Percentiles rank a stretch among this genome's conserved stretches.
Conservation (phyloP, 2,797 vertebrate species). For the Phyllotis vaccarum region DNA sequence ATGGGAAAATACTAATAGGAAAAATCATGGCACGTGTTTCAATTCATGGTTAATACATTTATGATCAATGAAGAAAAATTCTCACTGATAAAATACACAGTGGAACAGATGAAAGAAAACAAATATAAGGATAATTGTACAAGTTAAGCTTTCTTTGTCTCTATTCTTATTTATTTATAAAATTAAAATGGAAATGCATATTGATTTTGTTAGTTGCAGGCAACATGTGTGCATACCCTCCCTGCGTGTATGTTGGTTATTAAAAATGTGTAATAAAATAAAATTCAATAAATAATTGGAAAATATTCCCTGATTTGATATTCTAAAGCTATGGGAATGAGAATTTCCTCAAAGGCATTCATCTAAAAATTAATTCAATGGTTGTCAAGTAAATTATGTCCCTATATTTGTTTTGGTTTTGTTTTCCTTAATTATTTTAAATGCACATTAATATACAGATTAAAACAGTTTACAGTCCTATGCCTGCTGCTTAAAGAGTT, state of each 20-base stretch:
- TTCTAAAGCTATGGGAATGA: slow-evolving; percentile 52
- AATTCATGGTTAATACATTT: not conserved
- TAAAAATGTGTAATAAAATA: slow-evolving; percentile 52
- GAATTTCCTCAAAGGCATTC: slow-evolving; percentile 58
- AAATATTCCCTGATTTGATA: slow-evolving; percentile 63
- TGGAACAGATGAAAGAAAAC: not conserved
- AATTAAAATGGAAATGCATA: not conserved
- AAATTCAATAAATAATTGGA: slow-evolving; percentile 54
- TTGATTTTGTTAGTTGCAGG: slow-evolving; percentile 45
- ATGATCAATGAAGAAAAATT: not conserved
- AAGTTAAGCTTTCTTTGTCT: not conserved
- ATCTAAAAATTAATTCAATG: slow-evolving; percentile 51
- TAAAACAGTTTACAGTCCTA: slow-evolving; percentile 53
- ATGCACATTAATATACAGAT: slow-evolving; percentile 68
- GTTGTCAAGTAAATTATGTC: slow-evolving; percentile 47
- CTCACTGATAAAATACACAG: not conserved
- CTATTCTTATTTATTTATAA: slow-evolving; percentile 36
- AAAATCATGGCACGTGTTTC: not conserved
- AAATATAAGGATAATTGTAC: not conserved
- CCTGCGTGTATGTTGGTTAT: not conserved
- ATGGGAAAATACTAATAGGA: not conserved
- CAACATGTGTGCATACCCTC: not conserved
- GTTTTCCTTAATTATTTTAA: slow-evolving; percentile 67
- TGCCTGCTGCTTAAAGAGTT: slow-evolving; percentile 60
- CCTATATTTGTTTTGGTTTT: slow-evolving; percentile 53